phyloP scores from a whole-genome alignment of 2,797 vertebrate genomes.

The Smutsia gigantea region DNA sequence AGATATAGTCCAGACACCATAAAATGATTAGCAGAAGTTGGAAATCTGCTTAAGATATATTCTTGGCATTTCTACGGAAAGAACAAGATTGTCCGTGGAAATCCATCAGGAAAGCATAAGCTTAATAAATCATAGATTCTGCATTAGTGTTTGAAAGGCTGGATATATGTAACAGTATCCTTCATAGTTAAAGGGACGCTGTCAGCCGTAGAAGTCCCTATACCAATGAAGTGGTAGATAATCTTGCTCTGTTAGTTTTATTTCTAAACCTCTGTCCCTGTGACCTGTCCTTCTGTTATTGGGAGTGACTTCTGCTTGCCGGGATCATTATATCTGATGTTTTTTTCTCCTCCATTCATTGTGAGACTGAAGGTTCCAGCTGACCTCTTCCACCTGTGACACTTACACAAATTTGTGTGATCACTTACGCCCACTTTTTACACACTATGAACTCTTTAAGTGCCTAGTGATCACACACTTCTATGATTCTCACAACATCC shows the following conservation, averaged over 20 bases:
- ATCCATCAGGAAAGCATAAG: constrained; percentile 61
- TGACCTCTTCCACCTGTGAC: background rate
- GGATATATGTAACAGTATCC: background rate
- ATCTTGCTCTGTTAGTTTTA: background rate
- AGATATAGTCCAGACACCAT: constrained; percentile 46
- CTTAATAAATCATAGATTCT: constrained; percentile 53
- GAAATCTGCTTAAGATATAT: constrained; percentile 74
- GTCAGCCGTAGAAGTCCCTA: background rate
- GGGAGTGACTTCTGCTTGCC: background rate
- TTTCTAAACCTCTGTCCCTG: background rate
- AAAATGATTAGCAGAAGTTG: constrained; percentile 69
- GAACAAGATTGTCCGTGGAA: constrained; percentile 54
- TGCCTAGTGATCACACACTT: background rate
- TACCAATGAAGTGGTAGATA: background rate
- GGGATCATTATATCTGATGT: background rate
- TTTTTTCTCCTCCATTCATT: background rate
- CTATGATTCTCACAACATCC: background rate
- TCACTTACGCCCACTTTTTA: background rate
- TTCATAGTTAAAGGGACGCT: background rate
- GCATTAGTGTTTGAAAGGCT: constrained; percentile 55
- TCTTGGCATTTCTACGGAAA: constrained; percentile 64
- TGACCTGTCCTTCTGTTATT: background rate
- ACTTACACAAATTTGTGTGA: background rate
- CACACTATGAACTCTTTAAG: background rate
- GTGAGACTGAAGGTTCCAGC: background rate